Evolutionary conservation across 2,797 vertebrate genomes (phyloP).

Genomic region (Cephalopachus bancanus): DNA sequence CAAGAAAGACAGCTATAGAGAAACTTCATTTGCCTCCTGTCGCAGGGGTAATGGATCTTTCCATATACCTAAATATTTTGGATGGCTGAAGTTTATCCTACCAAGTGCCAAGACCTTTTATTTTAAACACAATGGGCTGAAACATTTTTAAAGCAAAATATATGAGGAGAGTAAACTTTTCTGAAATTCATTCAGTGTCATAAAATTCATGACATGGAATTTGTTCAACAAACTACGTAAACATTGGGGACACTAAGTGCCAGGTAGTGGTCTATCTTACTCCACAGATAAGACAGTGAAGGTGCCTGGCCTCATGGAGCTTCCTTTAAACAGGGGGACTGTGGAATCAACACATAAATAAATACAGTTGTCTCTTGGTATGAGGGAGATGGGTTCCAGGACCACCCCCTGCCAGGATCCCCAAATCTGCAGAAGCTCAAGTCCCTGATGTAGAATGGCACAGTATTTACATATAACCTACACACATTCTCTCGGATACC

Average conservation of each 20-base stretch:
- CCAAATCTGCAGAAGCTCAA: neutral
- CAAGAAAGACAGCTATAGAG: neutral
- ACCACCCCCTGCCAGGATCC: neutral
- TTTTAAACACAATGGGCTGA: neutral
- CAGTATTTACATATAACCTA: neutral
- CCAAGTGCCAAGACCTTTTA: neutral
- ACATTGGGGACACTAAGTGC: neutral
- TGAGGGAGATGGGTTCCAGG: neutral
- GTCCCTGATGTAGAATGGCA: too few species aligned
- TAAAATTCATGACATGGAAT: neutral
- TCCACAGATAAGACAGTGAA: neutral
- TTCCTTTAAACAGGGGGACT: neutral
- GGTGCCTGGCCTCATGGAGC: neutral
- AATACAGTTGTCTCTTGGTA: neutral
- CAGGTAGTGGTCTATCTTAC: neutral
- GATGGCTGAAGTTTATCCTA: neutral
- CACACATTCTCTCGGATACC: neutral
- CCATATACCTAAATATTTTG: neutral
- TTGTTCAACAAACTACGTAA: neutral
- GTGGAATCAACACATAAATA: neutral
- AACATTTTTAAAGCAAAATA: conserved; percentile 29
- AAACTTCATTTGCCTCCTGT: neutral
- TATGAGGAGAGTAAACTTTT: neutral
- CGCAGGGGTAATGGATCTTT: neutral
- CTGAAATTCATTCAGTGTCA: neutral